A percentile compares a stretch with the other conserved stretches of the same genome.
Evolutionary conservation across 2,888 invertebrate species (phyloP).

Genomic region (Galerucella pusilla): DNA sequence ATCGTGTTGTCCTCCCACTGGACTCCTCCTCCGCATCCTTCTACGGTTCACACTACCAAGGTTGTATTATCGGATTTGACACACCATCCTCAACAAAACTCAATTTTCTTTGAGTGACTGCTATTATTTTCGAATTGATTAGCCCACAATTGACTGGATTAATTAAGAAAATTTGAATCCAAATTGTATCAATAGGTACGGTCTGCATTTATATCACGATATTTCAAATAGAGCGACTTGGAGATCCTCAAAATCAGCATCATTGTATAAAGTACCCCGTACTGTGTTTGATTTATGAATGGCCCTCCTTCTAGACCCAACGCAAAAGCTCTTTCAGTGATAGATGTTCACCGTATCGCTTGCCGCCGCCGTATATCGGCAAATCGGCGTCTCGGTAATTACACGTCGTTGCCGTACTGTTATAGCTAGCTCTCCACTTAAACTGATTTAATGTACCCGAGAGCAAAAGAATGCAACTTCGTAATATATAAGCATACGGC

Average conservation of each 20-base stretch:
- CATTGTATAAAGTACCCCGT: background rate
- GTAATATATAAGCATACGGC: slow-evolving; percentile 1
- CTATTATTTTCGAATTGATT: too few relatives aligned
- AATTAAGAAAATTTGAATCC: too few relatives aligned
- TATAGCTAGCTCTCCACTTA: slow-evolving; percentile 15
- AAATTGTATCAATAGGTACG: too few relatives aligned
- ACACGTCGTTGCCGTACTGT: slow-evolving; percentile 51
- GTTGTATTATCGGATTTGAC: too few relatives aligned
- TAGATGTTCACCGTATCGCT: slow-evolving; percentile 54
- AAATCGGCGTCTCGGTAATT: slow-evolving; percentile 52
- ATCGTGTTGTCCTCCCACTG: too few relatives aligned
- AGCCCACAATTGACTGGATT: too few relatives aligned
- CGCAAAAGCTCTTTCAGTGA: slow-evolving; percentile 51
- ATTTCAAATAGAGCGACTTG: background rate
- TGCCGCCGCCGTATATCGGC: slow-evolving; percentile 43
- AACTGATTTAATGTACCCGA: slow-evolving; percentile 17
- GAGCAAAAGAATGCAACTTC: slow-evolving; percentile 11
- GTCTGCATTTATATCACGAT: too few relatives aligned
- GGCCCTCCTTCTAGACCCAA: slow-evolving; percentile 52
- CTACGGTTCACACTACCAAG: too few relatives aligned
- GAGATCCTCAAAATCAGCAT: background rate
- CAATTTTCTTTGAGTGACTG: too few relatives aligned
- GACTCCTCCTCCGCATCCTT: too few relatives aligned
- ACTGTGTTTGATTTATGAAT: slow-evolving; percentile 54
- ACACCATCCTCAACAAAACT: too few relatives aligned